Evolutionary conservation across 2,113 vertebrate genomes (phyloP), one percentile per base, ranked within the genome.

Genomic region (Verasper variegatus): DNA sequence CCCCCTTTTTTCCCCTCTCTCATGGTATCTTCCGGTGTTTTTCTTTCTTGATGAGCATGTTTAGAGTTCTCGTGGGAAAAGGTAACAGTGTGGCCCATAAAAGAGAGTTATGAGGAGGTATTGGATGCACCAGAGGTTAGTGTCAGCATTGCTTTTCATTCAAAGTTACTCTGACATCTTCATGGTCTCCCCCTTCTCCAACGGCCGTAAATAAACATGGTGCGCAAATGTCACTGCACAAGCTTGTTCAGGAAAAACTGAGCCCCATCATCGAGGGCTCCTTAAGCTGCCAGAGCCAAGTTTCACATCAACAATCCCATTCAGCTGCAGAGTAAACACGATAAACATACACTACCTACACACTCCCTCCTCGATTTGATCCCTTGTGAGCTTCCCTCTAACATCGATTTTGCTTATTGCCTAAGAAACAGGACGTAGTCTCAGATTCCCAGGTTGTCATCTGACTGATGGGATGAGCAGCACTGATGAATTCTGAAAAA

Each of bases 61-160:
- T 90, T 69, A 76, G 71, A 54, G 70, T 89, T 92, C 90, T 91
- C 89, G 20, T 91, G 92, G 91, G 89, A 92, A 91, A 84, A 86
- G 73, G 88, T 83, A 91, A 90, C 82, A 79, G 85, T 81, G 82
- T 85, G 86, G 85, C 73, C 82, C 63, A 91, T 93, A 91, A 92
- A 92, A 89, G 24, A 88, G 91, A 93, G 77, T 93, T 91, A 93
- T 84, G 92, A 89, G 88, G 90, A 88, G 89, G 51, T 52, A 65
- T 26, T 81, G 81, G 86, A 91, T 76, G 82, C 58, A 57, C 68
- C 79, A 80, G 86, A 83, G 86, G 81, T 91, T 90, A 86, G 83
- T 87, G 92, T 91, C 91, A 89, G 87, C 23, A 23, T 90, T 85
- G 80, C 90, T 80, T 89, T 83, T 88, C 87, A 84, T 89, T 91